Percentiles rank a stretch among this genome's conserved stretches.
These are phyloP conservation scores for Sphecodes monilicornis DNA, from an alignment of 2,888 invertebrate genomes.

Conservation along the genomic window DNA sequence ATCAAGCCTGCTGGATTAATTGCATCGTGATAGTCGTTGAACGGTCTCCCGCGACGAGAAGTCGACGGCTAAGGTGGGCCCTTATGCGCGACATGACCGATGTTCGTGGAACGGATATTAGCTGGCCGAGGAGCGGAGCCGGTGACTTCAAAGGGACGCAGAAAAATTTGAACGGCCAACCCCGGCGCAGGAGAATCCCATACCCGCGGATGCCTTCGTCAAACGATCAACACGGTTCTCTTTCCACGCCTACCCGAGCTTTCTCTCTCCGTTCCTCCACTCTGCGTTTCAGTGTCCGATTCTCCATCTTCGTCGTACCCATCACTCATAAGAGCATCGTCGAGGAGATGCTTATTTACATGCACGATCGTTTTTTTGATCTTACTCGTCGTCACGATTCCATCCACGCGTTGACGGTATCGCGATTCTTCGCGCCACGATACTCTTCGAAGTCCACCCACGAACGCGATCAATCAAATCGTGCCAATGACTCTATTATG, in stretches of 20 bases:
- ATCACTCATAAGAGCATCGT: conserved; percentile 9
- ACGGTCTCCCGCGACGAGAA: conserved; percentile 50
- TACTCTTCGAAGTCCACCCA: too few species aligned
- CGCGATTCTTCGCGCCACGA: not conserved
- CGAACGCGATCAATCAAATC: not conserved
- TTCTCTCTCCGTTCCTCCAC: not conserved
- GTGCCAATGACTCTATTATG: not conserved
- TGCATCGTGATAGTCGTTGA: conserved; percentile 29
- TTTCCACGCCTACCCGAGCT: conserved; percentile 10
- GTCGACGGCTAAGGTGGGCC: conserved; percentile 50
- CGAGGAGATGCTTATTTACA: conserved; percentile 48
- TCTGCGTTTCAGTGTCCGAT: not conserved
- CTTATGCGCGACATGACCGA: conserved; percentile 46
- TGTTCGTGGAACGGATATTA: conserved; percentile 57
- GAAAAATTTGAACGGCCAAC: conserved; percentile 57
- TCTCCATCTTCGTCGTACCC: conserved; percentile 20
- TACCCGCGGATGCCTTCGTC: conserved; percentile 51
- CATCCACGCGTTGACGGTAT: not conserved
- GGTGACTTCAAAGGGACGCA: conserved; percentile 59
- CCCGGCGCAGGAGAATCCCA: conserved; percentile 44
- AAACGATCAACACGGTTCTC: conserved; percentile 56
- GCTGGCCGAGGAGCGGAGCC: conserved; percentile 34
- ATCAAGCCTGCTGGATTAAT: conserved; percentile 52
- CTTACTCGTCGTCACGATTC: conserved; percentile 21
- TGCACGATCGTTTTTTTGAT: conserved; percentile 11